A percentile compares a stretch with the other conserved stretches of the same genome.
Evolutionary conservation across 2,113 vertebrate genomes (phyloP).

Genomic region (Pimephales promelas): DNA sequence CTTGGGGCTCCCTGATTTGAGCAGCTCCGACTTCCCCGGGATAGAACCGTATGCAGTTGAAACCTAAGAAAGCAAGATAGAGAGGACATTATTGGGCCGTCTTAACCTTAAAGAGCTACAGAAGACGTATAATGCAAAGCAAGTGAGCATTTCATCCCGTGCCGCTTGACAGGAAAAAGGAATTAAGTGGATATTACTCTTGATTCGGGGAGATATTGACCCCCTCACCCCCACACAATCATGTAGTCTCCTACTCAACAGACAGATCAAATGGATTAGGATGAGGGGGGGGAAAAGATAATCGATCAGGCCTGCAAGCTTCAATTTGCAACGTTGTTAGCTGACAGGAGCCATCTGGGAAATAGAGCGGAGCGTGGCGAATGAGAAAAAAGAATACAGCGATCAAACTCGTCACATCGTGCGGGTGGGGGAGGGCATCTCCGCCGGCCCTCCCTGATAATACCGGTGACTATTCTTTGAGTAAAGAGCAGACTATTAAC

Average conservation of each 20-base stretch:
- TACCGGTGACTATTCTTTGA: slow-evolving; percentile 60
- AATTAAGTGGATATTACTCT: slow-evolving; percentile 57
- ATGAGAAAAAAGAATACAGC: slow-evolving; percentile 54
- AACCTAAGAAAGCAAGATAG: slow-evolving; percentile 76
- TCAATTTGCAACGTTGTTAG: slow-evolving; percentile 60
- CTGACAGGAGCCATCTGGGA: slow-evolving; percentile 55
- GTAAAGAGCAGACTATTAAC: slow-evolving; percentile 70
- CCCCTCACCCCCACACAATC: slow-evolving; percentile 47
- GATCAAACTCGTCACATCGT: slow-evolving; percentile 56
- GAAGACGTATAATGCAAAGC: slow-evolving; percentile 32
- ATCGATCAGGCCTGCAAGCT: slow-evolving; percentile 57
- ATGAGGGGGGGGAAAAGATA: slow-evolving; percentile 34
- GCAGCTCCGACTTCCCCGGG: slow-evolving; percentile 86
- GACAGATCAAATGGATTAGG: slow-evolving; percentile 56
- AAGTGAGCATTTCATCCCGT: slow-evolving; percentile 29
- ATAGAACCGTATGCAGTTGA: slow-evolving; percentile 85
- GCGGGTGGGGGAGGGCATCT: slow-evolving; percentile 12
- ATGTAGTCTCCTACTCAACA: slow-evolving; percentile 52
- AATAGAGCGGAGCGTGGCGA: slow-evolving; percentile 51
- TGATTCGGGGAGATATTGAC: slow-evolving; percentile 62
- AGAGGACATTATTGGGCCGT: slow-evolving; percentile 51
- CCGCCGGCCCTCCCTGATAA: slow-evolving; percentile 56
- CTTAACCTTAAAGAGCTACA: background rate
- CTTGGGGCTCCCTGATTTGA: slow-evolving; percentile 92
- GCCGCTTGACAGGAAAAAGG: slow-evolving; percentile 28